Evolutionary conservation across 92 coral and sea anemone species (phyloP), one percentile per base, ranked within the genome.

Genomic region (Epizoanthus fatuus): DNA sequence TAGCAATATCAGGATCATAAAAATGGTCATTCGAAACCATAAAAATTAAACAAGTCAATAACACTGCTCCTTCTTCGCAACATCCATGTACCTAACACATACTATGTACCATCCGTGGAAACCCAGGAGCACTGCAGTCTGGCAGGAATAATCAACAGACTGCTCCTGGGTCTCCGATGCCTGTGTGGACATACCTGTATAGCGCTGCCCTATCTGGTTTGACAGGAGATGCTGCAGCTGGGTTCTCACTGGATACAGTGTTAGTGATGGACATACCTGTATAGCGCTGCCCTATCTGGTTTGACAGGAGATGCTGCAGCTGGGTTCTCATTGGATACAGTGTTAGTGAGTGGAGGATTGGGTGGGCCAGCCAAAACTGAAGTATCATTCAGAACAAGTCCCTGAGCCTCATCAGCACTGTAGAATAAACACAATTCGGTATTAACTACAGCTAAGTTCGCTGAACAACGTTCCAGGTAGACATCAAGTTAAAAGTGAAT

Each of bases 301-400:
- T 81, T 60, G 4, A 81, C 66, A 4, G 85, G 76, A 4, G 84
- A 42, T 2, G n/a, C 55, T 37, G 74, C 53, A 22, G 40, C 17
- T 13, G 84, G 44, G n/a, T 69, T 63, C 45, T 76, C 68, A 55
- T 35, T 39, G 14, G 25, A 44, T 25, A 20, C 58, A 20, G 62
- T 39, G 47, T n/a, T 51, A 3, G 86, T 5, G 25, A 13, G 60
- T 53, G 69, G 40, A 53, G 73, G 62, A 2, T 72, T 76, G 65
- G 58, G 45, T 16, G 79, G 16, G 38, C 62, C 84, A 32, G 83
- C 44, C 52, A 90, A 90, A 69, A 90, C 90, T 47, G 85, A 79
- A 69, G 66, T 69, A 53, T 81, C 84, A 9, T 90, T 89, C 25
- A 90, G 87, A n/a, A 90, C 93, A 14, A 90, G 79, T 15, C 93